These are phyloP conservation scores for Bombus huntii DNA, from an alignment of 1,140 invertebrate species.

Conservation along the genomic window DNA sequence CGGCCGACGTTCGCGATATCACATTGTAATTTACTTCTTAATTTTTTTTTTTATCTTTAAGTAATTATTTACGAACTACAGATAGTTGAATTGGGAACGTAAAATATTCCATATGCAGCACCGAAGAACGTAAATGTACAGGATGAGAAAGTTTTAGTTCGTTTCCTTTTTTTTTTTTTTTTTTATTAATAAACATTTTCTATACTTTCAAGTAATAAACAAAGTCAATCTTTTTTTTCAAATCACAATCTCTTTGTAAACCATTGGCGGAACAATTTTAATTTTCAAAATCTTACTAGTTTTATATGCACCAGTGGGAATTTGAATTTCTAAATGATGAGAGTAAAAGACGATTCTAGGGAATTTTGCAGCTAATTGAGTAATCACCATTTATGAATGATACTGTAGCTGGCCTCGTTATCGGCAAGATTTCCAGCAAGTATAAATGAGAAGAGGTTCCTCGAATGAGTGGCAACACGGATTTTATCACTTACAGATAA, in stretches of 20 bases:
- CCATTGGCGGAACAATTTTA: background rate
- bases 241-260: fast-evolving
- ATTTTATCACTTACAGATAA: slow-evolving; percentile 56
- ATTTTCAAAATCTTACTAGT: background rate
- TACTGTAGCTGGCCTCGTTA: slow-evolving; percentile 48
- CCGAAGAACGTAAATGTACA: background rate
- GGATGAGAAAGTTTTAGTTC: background rate
- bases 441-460: slow-evolving; percentile 54
- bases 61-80: background rate
- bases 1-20: background rate
- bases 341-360: background rate
- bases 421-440: slow-evolving; percentile 52
- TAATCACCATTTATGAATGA: slow-evolving; percentile 18
- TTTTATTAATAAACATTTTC: background rate
- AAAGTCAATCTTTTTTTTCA: background rate
- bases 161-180: too few relatives aligned
- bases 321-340: background rate
- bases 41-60: background rate
- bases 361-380: background rate
- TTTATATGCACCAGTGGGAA: fast-evolving
- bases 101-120: background rate
- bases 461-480: slow-evolving; percentile 51
- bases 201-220: background rate
- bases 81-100: background rate
- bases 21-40: too few relatives aligned